Evolutionary conservation across 2,888 invertebrate genomes (phyloP), one percentile per base, ranked within the genome.

Genomic region (Amblyteles armatorius): DNA sequence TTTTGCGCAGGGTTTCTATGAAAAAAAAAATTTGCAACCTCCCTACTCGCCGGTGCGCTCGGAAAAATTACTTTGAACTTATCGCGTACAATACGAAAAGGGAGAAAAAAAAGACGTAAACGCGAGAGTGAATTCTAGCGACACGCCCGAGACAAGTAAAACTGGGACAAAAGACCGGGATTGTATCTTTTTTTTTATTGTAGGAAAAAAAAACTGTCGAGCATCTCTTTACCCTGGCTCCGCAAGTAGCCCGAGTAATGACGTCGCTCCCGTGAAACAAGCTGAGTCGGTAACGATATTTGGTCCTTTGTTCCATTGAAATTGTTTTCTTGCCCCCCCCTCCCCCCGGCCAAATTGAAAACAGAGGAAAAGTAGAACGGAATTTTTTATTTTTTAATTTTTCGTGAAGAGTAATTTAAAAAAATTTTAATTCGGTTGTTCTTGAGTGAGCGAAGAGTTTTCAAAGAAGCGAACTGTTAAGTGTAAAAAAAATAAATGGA

Each of bases 61-160:
- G 67, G 67, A 68, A 68, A 73, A 73, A 80, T 68, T 80, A 73
- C 80, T 80, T 80, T 80, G 73, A 80, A 80, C 80, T 74, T 68
- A 33, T 80, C 29, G 16, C 44, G 19, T 57, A 48, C 55, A 73
- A 67, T 40, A 26, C 60, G 60, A 33, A 67, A 73, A 55, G 73
- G 29, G 67, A 57, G 65, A 65, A 67, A 29, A 36, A 65, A 50
- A 33, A 72, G 33, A 4, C 55, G 65, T n/a, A 13, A 65, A 44
- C 29, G 16, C 33, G 63, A 71, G 13, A 40, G 40, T 19, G 63
- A 44, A 73, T 19, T 81, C 48, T 44, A 48, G 55, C 57, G 48
- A 57, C 44, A 33, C 33, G 67, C 44, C n/a, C 44, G 44, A 36
- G 33, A 67, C 65, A 67, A n/a, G 33, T n/a, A 55, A 72, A 65